A percentile compares a stretch with the other conserved stretches of the same genome.
phyloP scores from a whole-genome alignment of 2,888 invertebrate species.

The Trachelus tabidus region DNA sequence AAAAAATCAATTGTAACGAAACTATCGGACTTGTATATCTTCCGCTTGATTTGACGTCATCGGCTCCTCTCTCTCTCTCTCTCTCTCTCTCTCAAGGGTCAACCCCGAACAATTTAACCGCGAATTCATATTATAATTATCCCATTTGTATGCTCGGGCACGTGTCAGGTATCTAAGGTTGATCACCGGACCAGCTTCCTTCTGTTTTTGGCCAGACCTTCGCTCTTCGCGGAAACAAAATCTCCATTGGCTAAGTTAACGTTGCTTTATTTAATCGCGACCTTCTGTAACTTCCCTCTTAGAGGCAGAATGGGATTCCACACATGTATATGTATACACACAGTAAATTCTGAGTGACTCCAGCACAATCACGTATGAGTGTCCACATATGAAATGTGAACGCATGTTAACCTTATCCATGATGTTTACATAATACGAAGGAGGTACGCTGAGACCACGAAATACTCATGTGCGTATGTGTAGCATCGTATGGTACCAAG shows the following conservation, averaged over 20 bases:
- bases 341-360: not conserved
- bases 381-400: not conserved
- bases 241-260: not conserved
- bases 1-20: too few relatives aligned
- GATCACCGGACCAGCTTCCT: not conserved
- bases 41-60: not conserved
- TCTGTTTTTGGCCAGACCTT: not conserved
- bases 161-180: not conserved
- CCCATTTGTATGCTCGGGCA: not conserved
- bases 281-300: not conserved
- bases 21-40: not conserved
- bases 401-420: not conserved
- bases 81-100: too few relatives aligned
- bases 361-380: not conserved
- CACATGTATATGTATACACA: too few relatives aligned
- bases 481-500: not conserved
- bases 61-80: not conserved
- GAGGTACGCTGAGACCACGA: not conserved
- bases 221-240: not conserved
- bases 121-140: not conserved
- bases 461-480: not conserved
- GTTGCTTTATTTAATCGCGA: not conserved
- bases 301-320: not conserved
- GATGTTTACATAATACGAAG: conserved; percentile 1
- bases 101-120: not conserved